Conservation (phyloP, 2,888 invertebrate genomes). For the Cerceris rybyensis region DNA sequence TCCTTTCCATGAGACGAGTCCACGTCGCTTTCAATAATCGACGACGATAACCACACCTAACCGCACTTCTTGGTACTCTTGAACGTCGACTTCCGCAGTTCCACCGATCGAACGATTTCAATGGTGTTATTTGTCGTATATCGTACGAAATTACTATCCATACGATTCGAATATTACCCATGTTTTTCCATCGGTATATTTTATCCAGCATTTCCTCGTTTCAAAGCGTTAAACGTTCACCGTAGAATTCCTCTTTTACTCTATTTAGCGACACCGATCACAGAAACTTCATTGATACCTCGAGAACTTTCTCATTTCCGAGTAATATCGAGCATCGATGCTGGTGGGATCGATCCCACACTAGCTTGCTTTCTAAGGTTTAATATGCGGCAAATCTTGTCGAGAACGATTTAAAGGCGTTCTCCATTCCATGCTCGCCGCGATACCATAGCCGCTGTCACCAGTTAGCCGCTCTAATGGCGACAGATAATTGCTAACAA, state of each 20-base stretch:
- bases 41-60: constrained; percentile 61
- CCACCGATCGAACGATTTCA: constrained; percentile 34
- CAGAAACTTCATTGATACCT: too few relatives aligned
- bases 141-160: not conserved
- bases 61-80: constrained; percentile 52
- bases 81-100: constrained; percentile 33
- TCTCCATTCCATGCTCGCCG: constrained; percentile 53
- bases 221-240: not conserved
- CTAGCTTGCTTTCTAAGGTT: constrained; percentile 71
- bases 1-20: constrained; percentile 34
- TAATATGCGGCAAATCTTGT: constrained; percentile 68
- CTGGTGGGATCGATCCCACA: constrained; percentile 37
- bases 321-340: too few relatives aligned
- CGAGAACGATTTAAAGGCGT: constrained; percentile 67
- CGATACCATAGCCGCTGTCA: constrained; percentile 61
- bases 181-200: not conserved
- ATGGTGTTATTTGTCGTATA: constrained; percentile 42
- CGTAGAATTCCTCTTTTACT: not conserved
- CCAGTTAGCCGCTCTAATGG: constrained; percentile 52
- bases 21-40: constrained; percentile 63
- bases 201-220: not conserved
- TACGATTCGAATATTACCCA: not conserved
- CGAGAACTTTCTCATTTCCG: too few relatives aligned
- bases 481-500: constrained; percentile 62
- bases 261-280: not conserved